Conservation (phyloP, 2,888 invertebrate species). For the Proisotoma minuta region DNA sequence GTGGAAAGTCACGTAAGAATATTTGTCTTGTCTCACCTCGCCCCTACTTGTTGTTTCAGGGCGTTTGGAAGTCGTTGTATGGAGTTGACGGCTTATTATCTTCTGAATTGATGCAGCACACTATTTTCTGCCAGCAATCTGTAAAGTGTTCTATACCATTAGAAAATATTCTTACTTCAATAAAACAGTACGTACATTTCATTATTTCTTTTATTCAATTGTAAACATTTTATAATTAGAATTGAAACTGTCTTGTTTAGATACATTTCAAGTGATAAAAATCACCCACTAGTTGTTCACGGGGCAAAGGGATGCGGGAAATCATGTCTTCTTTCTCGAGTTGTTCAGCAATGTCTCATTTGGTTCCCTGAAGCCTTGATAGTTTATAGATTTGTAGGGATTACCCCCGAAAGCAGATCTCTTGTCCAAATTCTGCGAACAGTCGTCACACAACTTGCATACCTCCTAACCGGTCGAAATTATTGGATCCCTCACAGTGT, state of each 20-base stretch:
- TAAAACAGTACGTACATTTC: constrained; percentile 59
- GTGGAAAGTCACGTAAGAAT: no score
- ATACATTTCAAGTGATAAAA: constrained; percentile 61
- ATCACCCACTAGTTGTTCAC: constrained; percentile 65
- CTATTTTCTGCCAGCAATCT: constrained; percentile 66
- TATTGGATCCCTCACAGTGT: constrained; percentile 65
- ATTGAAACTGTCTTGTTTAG: no score
- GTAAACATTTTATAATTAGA: background rate
- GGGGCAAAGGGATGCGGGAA: constrained; percentile 80
- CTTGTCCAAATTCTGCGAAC: constrained; percentile 49
- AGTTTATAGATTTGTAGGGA: constrained; percentile 60
- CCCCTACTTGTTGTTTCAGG: no score
- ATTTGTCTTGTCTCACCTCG: no score
- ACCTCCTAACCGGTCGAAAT: constrained; percentile 64
- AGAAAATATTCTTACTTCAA: constrained; percentile 63
- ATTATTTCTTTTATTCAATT: background rate
- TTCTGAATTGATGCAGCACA: constrained; percentile 68
- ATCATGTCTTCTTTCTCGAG: constrained; percentile 70
- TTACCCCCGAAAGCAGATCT: constrained; percentile 47
- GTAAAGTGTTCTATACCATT: constrained; percentile 66
- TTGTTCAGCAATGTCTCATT: constrained; percentile 65
- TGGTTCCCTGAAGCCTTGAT: constrained; percentile 50
- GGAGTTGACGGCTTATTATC: constrained; percentile 60
- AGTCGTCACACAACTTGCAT: constrained; percentile 51
- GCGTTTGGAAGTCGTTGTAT: constrained; percentile 58